Base-by-base conservation (phyloP, 2,113 vertebrate species). In the Alaudala cheleensis region DNA sequence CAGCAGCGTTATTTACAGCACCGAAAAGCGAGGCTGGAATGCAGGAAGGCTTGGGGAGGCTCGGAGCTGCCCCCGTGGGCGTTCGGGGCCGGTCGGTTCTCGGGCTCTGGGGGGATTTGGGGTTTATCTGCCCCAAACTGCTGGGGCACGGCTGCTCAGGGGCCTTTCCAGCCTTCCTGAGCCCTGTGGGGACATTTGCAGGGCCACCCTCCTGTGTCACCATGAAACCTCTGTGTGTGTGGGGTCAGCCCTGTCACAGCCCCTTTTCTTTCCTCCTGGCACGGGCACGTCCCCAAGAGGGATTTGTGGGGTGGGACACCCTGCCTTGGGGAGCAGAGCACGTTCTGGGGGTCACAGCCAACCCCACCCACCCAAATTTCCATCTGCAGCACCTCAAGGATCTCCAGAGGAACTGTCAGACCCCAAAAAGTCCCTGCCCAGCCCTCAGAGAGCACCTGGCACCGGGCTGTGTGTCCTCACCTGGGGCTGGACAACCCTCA, bases 281-380 rank as follows among this genome's bases (percentile, higher is more conserved):
- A 44, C 0, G 1, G n/a, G 14, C 3, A 4, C 28, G 2, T 11
- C 34, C 56, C 44, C 45, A 19, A 0, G 39, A n/a, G 28, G 39
- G 34, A 2, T 57, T n/a, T 62, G 25, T 31, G 9, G 16, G 0
- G 0, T 44, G 0, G 45, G 14, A 11, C 6, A 2, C 5, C 14
- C 28, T 18, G 45, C 25, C 25, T 23, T 0, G 3, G 39, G 71
- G n/a, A 65, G 45, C 66, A 71, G 57, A 56, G 58, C 31, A 6
- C 0, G 1, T 60, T 60, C 50, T 29, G 71, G 8, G 20, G 49
- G 3, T 25, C 24, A 22, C 23, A 50, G 31, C 14, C 58, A 44
- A 39, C 15, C 34, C 15, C 14, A 21, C 4, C 0, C 0, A 1
- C 9, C 23, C 69, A 8, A 11, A 19, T 24, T 47, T 45, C 45